Base-by-base conservation (phyloP, 2,797 vertebrate genomes). In the Holocentrus rufus region DNA sequence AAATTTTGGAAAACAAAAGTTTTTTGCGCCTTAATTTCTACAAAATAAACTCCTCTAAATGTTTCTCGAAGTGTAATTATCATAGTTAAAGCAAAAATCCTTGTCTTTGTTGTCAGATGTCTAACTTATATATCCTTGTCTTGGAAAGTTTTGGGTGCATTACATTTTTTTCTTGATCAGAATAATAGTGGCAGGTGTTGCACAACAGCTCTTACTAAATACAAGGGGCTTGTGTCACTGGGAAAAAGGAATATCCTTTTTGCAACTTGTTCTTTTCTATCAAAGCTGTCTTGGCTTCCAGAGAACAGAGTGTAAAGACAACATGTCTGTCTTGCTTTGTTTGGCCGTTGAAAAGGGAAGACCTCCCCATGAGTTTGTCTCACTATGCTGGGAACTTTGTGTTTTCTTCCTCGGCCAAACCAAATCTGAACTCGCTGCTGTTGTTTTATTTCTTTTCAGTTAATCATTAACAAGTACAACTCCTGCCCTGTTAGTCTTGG, bases 241-340 rank as follows among this genome's bases (percentile, higher is more conserved):
- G 47, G 47, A 66, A 76, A 74, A 31, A 20, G 70, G 56, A n/a
- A 76, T 75, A 65, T 79, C 27, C 22, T 59, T 82, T 83, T 80
- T 82, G 70, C 54, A 65, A 60, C 73, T 87, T 79, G 77, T 58
- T 85, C 73, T 83, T 85, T 86, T 83, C 67, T 57, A 70, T 81
- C 67, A 87, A 83, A 79, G 72, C 81, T 81, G 84, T 79, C 81
- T 76, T 72, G 76, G 76, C 68, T 83, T 85, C 72, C 80, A 76
- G 64, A 83, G 85, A 86, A 64, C 62, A 25, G 49, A 65, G 69
- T 73, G 27, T 69, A 69, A 87, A 78, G 81, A 87, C 87, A 87
- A 77, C 81, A 65, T 64, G 75, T 83, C 80, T 86, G 81, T 80
- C 83, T 80, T 8, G 2, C 80, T 88, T 88, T 86, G 82, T 91